Evolutionary conservation across 2,888 invertebrate species (phyloP), one percentile per base, ranked within the genome.

Genomic region (Formica aserva): DNA sequence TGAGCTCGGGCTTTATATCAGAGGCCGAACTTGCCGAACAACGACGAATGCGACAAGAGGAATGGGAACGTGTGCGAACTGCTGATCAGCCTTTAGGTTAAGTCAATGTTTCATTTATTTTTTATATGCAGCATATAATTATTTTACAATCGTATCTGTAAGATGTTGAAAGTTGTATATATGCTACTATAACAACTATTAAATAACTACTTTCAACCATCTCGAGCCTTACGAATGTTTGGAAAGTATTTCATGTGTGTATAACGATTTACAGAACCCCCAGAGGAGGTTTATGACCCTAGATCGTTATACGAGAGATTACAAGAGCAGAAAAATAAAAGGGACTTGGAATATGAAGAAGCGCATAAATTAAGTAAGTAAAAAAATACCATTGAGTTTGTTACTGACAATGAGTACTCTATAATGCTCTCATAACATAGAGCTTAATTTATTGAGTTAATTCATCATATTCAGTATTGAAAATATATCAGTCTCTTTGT

Each of bases 51-150:
- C 96, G 99, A 3, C 99, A 99, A 94, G 98, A 98, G 94, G 99
- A 99, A 96, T 99, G 99, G 99, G 99, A 99, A 91, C 97, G 97
- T 95, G 99, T 99, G 0, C 96, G 99, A 89, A 97, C 97, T 83
- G 97, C 98, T 45, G 98, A 98, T 90, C 97, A 99, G 93, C 99
- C 99, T 13, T 89, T 97, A 95, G 98, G 99, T 99, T 95, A 80
- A 15, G 5, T 67, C 5, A 29, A n/a, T 0, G 4, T 74, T 52
- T 5, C 11, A 3, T 45, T 1, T 6, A 38, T 22, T 26, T 55
- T 75, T 57, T 32, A n/a, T 26, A 26, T 26, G 29, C 18, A 35
- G n/a, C 22, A 41, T 18, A 45, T 26, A 15, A 45, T 41, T 18
- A 1, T 32, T n/a, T 18, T 18, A 18, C 11, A 35, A 35, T 63